These are phyloP conservation scores for Idaea aversata DNA, from an alignment of 2,888 invertebrate genomes.

Conservation along the genomic window DNA sequence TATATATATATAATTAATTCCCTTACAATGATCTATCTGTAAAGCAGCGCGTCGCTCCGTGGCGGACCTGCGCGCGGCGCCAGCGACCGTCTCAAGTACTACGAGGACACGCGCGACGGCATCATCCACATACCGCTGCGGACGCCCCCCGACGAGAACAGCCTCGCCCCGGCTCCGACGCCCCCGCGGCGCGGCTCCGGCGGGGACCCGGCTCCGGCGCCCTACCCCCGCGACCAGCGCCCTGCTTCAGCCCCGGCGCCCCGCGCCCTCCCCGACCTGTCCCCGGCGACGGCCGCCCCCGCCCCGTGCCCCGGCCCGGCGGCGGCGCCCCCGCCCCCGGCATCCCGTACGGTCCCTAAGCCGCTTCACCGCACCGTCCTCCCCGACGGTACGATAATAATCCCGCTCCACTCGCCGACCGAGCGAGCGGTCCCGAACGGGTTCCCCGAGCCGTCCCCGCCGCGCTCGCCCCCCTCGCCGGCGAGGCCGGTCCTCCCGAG, in stretches of 20 bases:
- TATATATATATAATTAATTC: too few species aligned
- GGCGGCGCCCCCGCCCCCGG: conserved; percentile 26
- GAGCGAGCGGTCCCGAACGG: conserved; percentile 44
- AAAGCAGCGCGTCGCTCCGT: conserved; percentile 16
- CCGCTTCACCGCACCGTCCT: conserved; percentile 62
- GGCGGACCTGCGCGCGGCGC: conserved; percentile 30
- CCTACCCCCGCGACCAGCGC: conserved; percentile 35
- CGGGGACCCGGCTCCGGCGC: conserved; percentile 31
- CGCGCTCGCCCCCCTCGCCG: conserved; percentile 17
- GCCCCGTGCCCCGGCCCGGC: conserved; percentile 28
- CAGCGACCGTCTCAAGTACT: conserved; percentile 75
- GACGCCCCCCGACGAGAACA: conserved; percentile 85
- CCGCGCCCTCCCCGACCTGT: conserved; percentile 46
- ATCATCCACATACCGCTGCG: conserved; percentile 87
- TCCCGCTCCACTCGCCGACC: conserved; percentile 76
- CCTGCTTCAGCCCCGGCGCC: conserved; percentile 39
- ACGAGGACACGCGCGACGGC: conserved; percentile 83
- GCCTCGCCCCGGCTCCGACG: conserved; percentile 36
- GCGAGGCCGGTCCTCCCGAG: conserved; percentile 13
- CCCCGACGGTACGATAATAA: conserved; percentile 81
- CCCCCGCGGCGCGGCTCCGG: conserved; percentile 25
- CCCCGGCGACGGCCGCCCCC: conserved; percentile 37
- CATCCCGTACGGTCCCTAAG: conserved; percentile 48
- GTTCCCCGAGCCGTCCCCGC: conserved; percentile 20
- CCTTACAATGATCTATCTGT: too few species aligned